Evolutionary conservation across 2,797 vertebrate species (phyloP).

Genomic region (Artibeus jamaicensis): DNA sequence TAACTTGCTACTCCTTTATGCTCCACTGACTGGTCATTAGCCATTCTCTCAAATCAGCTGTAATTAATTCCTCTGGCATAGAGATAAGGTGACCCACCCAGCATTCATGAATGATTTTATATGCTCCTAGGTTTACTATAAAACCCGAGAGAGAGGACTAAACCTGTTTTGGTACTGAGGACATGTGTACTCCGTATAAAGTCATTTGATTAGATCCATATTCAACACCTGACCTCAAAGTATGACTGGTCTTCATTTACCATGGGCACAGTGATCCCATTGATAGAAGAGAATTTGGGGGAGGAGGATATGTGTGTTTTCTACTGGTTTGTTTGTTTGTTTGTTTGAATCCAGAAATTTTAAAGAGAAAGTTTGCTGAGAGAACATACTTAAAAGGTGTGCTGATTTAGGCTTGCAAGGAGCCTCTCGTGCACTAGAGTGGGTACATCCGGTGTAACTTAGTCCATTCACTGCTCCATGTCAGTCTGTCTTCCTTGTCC

Average conservation of each 20-base stretch:
- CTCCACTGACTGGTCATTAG: conserved; percentile 63
- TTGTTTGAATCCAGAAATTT: conserved; percentile 45
- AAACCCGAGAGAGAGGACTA: conserved; percentile 43
- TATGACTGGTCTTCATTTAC: neutral
- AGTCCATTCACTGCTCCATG: neutral
- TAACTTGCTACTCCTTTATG: conserved; percentile 71
- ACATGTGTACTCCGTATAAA: conserved; percentile 61
- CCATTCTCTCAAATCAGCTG: conserved; percentile 72
- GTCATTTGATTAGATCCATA: conserved; percentile 62
- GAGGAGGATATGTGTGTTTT: neutral
- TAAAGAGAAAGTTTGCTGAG: neutral
- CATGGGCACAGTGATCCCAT: neutral
- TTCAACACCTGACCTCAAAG: conserved; percentile 44
- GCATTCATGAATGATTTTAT: conserved; percentile 64
- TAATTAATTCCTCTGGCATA: conserved; percentile 74
- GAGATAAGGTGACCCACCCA: conserved; percentile 73
- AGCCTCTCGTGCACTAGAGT: neutral
- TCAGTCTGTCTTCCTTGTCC: neutral
- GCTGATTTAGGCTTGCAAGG: neutral
- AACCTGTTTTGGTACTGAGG: conserved; percentile 47
- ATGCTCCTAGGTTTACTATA: conserved; percentile 65
- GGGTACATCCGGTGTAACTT: neutral
- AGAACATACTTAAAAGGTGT: neutral
- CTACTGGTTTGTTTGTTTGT: conserved; percentile 28
- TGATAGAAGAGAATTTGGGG: neutral